Evolutionary conservation across 2,113 vertebrate species (phyloP), one percentile per base, ranked within the genome.

Genomic region (Colinus virginianus): DNA sequence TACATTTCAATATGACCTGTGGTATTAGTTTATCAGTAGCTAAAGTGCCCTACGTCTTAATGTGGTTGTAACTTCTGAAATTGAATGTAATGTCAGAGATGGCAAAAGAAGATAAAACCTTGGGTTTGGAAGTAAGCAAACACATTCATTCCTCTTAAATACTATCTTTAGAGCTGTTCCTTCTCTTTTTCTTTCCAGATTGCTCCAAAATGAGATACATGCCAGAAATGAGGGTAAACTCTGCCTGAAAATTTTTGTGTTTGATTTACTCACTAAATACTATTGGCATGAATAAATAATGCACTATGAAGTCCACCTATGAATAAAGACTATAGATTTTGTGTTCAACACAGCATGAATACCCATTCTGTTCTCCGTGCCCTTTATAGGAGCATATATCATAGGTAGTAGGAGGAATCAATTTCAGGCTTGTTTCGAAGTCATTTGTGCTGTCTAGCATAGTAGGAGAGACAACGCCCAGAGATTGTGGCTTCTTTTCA

Each of bases 21-120:
- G 38, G 34, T 34, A 84, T 75, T 10, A 34, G 30, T 84, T 91
- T 90, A 56, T 78, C 36, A 49, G 19, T 40, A 78, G n/a, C 68
- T 61, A 48, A 84, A 66, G 66, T 30, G 63, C 18, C 21, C 34
- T 58, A 68, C 17, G 4, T 2, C 71, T 80, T 32, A 72, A 84
- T 32, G 30, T n/a, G 40, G 53, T 75, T 91, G 34, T 62, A 51
- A 93, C 75, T 94, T 94, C 46, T 84, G 45, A 69, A n/a, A 69
- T 6, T 56, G 20, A 93, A 56, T 68, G 14, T 84, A 85, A 62
- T 36, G 69, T 76, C 59, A 63, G 40, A 90, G 34, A 80, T 85
- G 70, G 32, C 13, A 85, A 94, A 87, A 93, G 43, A 23, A 49
- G 48, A 58, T 21, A 78, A 62, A 70, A 28, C 68, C 40, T 56